Percentiles rank a stretch among this genome's conserved stretches.
These are phyloP conservation scores for Aphaenogaster rudis DNA, from an alignment of 1,140 invertebrate genomes.

Conservation along the genomic window DNA sequence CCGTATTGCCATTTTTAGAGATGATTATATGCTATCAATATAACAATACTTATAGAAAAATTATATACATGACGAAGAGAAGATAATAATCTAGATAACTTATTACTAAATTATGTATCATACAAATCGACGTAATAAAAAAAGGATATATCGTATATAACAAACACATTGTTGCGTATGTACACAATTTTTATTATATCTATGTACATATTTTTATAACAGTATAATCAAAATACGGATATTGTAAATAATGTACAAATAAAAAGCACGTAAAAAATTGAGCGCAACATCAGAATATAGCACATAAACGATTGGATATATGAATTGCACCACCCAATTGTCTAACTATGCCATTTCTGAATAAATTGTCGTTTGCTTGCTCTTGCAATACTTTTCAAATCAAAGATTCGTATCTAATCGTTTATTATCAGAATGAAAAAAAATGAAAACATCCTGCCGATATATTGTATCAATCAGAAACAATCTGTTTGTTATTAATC, in stretches of 20 bases:
- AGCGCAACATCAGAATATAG: slow-evolving; percentile 50
- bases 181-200: slow-evolving; percentile 64
- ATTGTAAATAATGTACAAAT: slow-evolving; percentile 37
- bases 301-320: not conserved
- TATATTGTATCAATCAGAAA: not conserved
- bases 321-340: not conserved
- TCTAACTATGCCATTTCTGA: not conserved
- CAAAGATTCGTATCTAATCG: slow-evolving; percentile 38
- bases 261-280: slow-evolving; percentile 63
- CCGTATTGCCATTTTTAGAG: not conserved
- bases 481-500: not conserved
- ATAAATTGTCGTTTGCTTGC: not conserved
- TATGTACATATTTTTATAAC: slow-evolving; percentile 42
- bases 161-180: not conserved
- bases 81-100: not conserved
- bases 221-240: slow-evolving; percentile 50
- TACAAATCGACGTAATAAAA: not conserved
- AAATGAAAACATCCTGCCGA: not conserved
- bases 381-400: slow-evolving; percentile 35
- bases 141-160: not conserved
- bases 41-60: slow-evolving; percentile 7
- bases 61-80: not conserved
- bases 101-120: not conserved
- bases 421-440: slow-evolving; percentile 26
- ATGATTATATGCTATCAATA: not conserved